Evolutionary conservation across 2,797 vertebrate species (phyloP), one percentile per base, ranked within the genome.

Genomic region (Taeniopygia guttata): DNA sequence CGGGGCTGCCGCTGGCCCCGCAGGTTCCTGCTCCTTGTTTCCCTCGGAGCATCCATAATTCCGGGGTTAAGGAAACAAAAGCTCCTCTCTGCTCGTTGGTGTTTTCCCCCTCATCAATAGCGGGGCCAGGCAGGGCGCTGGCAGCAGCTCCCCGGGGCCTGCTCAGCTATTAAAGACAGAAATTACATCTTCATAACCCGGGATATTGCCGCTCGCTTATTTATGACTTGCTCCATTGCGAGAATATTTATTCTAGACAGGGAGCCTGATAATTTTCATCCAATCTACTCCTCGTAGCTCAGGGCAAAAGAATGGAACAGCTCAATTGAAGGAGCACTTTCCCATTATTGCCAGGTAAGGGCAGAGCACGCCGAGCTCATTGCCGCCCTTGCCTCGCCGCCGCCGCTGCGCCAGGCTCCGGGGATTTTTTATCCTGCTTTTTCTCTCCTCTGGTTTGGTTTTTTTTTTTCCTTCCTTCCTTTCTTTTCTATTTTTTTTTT

Each of bases 121-220:
- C 95, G 90, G 95, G 98, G 98, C 98, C 98, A 97, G 96, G 98
- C 98, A 98, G 98, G 97, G 97, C 98, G 97, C 98, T 98, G 97
- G 98, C 97, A 97, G 97, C 97, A 97, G 87, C 97, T 98, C 98
- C 98, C 98, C 51, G 70, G 97, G 98, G 99, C 98, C 98, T 97
- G 96, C 97, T 98, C 98, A 97, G 98, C 98, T 98, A 98, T 99
- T 98, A 98, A 98, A 98, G 98, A 98, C 97, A 97, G 97, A 98
- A 99, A 99, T 99, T 98, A 99, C 98, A 98, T 98, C 99, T 99
- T 99, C 98, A 99, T 98, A 98, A 98, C 97, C 97, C 98, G 97
- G 97, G 98, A 98, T 99, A 99, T 98, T 99, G 98, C 98, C 98
- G 98, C 98, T 98, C 98, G 98, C 99, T 99, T 99, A 98, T 99